Percentiles rank a stretch among this genome's conserved stretches.
Conservation (phyloP, 2,113 vertebrate species). For the Datnioides undecimradiatus region DNA sequence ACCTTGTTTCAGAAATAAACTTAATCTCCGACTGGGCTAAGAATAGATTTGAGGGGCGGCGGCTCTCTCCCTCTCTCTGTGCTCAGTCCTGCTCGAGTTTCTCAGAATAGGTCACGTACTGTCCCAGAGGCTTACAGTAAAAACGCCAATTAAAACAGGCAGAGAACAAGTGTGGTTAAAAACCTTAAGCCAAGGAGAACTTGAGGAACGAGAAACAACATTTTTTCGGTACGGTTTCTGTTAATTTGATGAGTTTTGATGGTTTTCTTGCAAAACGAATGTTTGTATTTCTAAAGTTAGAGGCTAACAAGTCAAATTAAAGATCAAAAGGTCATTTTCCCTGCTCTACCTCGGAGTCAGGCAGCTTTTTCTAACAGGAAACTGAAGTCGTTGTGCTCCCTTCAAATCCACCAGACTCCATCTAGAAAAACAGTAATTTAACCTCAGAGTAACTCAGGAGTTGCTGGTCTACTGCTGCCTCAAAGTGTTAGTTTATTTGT, state of each 20-base stretch:
- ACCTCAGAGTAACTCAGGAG: too few species aligned
- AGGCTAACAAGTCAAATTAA: neutral
- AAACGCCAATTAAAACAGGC: neutral
- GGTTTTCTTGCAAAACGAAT: neutral
- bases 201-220: neutral
- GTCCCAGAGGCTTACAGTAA: neutral
- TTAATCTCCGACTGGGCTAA: neutral
- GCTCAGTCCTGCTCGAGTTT: neutral
- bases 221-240: neutral
- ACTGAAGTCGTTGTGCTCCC: too few species aligned
- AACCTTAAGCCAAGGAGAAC: too few species aligned
- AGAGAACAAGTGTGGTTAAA: neutral
- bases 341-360: too few species aligned
- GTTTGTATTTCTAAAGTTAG: neutral
- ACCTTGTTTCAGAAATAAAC: neutral
- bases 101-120: neutral
- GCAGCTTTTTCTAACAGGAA: too few species aligned
- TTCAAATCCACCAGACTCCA: too few species aligned
- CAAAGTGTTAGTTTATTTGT: too few species aligned
- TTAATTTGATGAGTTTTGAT: neutral
- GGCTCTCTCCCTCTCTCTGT: neutral
- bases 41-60: neutral
- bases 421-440: too few species aligned
- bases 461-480: too few species aligned
- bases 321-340: too few species aligned